These are phyloP conservation scores for Platycheirus albimanus DNA, from an alignment of 2,888 invertebrate genomes.

Conservation along the genomic window DNA sequence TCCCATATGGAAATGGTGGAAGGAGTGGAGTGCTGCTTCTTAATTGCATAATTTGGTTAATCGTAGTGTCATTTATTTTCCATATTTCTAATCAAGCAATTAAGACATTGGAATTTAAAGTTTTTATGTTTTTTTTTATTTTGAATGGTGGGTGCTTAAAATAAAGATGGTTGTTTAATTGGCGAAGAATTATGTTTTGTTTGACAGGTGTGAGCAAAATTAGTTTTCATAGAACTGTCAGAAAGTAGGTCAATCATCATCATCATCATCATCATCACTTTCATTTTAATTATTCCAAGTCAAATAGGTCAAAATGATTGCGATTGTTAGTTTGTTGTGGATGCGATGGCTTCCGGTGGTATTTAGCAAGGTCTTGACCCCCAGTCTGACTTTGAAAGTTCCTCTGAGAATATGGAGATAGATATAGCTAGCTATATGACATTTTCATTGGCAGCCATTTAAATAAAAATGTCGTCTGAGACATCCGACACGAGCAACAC, in stretches of 20 bases:
- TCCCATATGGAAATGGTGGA: conserved; percentile 57
- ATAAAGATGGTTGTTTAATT: conserved; percentile 3
- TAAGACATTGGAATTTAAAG: conserved; percentile 61
- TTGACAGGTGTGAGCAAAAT: conserved; percentile 25
- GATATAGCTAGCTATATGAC: neutral
- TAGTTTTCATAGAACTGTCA: conserved; percentile 14
- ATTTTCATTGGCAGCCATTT: conserved; percentile 2
- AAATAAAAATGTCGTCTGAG: neutral
- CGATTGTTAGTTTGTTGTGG: conserved; percentile 13
- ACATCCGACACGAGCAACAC: too few species aligned
- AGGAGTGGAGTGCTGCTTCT: conserved; percentile 63
- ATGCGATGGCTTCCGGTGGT: conserved; percentile 28
- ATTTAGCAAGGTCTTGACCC: conserved; percentile 37
- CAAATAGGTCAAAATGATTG: conserved; percentile 32
- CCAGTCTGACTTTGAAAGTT: conserved; percentile 37
- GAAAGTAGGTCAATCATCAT: conserved; percentile 24
- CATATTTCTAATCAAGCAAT: conserved; percentile 73
- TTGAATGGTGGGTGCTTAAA: conserved; percentile 8
- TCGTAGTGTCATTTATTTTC: conserved; percentile 71
- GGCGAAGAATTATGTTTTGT: conserved; percentile 1
- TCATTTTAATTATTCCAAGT: conserved; percentile 27
- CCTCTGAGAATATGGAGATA: conserved; percentile 27
- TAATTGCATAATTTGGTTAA: conserved; percentile 72
- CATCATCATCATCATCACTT: conserved; percentile 25
- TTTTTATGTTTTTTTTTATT: too few species aligned